Evolutionary conservation across 1,140 invertebrate genomes (phyloP).

Genomic region (Pseudomyrmex cubaensis): DNA sequence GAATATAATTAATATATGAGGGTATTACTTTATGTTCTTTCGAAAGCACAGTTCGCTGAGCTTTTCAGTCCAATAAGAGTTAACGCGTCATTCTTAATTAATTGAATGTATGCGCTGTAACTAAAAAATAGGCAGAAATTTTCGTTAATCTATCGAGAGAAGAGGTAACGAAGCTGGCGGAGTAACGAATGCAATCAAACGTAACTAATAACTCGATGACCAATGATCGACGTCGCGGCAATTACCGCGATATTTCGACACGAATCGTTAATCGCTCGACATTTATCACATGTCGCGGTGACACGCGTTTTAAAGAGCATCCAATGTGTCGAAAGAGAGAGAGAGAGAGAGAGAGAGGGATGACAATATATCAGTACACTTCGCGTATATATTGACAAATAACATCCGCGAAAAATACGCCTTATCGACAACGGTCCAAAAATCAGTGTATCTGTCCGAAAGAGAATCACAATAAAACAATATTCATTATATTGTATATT

Average conservation of each 20-base stretch:
- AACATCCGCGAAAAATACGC: neutral
- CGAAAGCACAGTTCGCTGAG: neutral
- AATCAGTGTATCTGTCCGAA: neutral
- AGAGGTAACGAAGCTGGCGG: conserved; percentile 26
- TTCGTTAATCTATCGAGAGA: neutral
- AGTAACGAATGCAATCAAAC: conserved; percentile 42
- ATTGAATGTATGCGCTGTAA: neutral
- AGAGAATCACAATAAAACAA: neutral
- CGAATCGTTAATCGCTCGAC: conserved; percentile 55
- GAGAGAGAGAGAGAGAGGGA: neutral
- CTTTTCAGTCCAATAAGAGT: conserved; percentile 3
- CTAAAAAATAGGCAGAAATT: neutral
- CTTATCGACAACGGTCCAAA: conserved; percentile 2
- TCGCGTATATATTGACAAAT: neutral
- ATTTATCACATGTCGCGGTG: conserved; percentile 48
- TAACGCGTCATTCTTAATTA: neutral
- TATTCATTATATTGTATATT: neutral
- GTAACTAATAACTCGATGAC: conserved; percentile 38
- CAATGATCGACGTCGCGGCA: conserved; percentile 50
- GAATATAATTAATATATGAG: conserved; percentile 3
- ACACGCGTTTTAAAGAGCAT: conserved; percentile 48
- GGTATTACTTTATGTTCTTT: neutral
- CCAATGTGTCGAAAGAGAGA: neutral
- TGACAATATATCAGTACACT: neutral
- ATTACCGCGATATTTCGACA: conserved; percentile 51